Conservation (phyloP, 2,888 invertebrate genomes). For the Noctuana brunneofusca region DNA sequence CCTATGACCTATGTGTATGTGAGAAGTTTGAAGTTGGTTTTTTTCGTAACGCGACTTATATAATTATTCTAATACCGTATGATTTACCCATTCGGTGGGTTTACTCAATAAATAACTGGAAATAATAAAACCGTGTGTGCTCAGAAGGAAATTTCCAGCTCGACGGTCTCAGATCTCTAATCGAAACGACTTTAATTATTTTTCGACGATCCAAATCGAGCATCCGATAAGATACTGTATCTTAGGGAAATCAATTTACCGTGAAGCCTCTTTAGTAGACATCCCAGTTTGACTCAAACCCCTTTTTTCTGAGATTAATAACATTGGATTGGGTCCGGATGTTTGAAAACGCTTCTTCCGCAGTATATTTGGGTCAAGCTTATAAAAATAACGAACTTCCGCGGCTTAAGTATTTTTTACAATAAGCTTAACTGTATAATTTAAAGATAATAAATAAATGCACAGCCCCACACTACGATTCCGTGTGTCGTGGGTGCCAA, state of each 20-base stretch:
- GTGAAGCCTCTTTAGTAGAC: conserved; percentile 35
- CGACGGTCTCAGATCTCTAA: conserved; percentile 38
- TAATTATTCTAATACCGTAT: background rate
- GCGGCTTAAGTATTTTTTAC: background rate
- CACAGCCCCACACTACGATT: too few species aligned
- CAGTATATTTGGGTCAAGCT: conserved; percentile 4
- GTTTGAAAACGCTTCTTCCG: conserved; percentile 13
- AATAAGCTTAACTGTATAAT: too few species aligned
- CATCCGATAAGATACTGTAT: conserved; percentile 46
- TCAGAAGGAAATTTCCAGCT: conserved; percentile 41
- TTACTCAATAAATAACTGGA: conserved; percentile 22
- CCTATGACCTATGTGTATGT: too few species aligned
- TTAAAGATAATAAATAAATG: too few species aligned
- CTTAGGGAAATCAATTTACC: conserved; percentile 46
- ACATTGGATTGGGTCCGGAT: conserved; percentile 30
- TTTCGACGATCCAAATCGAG: conserved; percentile 44
- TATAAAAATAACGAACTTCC: background rate
- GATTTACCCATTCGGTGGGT: background rate
- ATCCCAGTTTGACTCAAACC: conserved; percentile 36
- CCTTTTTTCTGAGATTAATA: conserved; percentile 38
- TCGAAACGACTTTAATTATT: conserved; percentile 45
- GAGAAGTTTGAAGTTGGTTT: too few species aligned
- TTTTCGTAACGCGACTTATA: too few species aligned
- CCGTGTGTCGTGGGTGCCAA: too few species aligned
- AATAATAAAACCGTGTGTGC: conserved; percentile 27